These are phyloP conservation scores for Engraulis encrasicolus DNA, from an alignment of 2,113 vertebrate genomes.

Conservation along the genomic window DNA sequence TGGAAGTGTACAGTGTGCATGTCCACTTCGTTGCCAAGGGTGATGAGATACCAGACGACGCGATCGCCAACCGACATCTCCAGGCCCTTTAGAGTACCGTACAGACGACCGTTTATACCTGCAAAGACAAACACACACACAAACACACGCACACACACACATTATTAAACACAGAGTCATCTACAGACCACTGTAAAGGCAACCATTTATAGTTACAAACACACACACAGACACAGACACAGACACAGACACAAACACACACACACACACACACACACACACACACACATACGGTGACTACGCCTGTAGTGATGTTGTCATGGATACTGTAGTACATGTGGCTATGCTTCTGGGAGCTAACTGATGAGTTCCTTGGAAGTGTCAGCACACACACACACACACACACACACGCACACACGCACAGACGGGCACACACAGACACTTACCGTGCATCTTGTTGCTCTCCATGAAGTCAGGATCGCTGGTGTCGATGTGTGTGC, in stretches of 20 bases:
- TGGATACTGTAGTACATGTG: too few species aligned
- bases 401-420: background rate
- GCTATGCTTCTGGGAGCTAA: too few species aligned
- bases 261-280: too few species aligned
- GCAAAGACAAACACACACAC: conserved; percentile 20
- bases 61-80: conserved; percentile 82
- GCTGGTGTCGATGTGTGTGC: conserved; percentile 53
- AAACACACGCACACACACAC: too few species aligned
- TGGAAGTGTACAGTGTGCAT: conserved; percentile 93
- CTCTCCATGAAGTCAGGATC: conserved; percentile 82
- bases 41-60: conserved; percentile 91
- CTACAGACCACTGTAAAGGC: too few species aligned
- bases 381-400: background rate
- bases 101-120: conserved; percentile 92
- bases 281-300: too few species aligned
- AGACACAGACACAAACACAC: too few species aligned
- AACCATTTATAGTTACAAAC: too few species aligned
- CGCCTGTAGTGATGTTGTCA: too few species aligned
- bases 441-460: conserved; percentile 89
- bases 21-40: conserved; percentile 89
- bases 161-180: too few species aligned
- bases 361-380: too few species aligned
- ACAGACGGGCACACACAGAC: background rate
- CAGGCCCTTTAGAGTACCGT: conserved; percentile 84
- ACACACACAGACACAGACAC: too few species aligned